Evolutionary conservation across 2,113 vertebrate species (phyloP), one percentile per base, ranked within the genome.

Genomic region (Dromaius novaehollandiae): DNA sequence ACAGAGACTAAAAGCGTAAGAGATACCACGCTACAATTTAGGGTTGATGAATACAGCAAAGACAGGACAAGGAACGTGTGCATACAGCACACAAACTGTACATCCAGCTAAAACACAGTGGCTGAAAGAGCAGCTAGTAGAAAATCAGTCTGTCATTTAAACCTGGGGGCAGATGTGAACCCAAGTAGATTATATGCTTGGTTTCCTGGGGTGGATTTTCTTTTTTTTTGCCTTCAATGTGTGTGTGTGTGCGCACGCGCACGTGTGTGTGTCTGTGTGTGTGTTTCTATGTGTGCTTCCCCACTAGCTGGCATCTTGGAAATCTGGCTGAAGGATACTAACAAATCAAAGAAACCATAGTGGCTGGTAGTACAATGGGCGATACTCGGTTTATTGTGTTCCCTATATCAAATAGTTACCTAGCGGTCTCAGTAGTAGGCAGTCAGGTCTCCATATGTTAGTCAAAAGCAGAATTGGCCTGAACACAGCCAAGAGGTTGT

Each of bases 121-220:
- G 77, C 88, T 93, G 84, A 87, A 92, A 89, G 93, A 96, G 94
- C 90, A 97, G 95, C 95, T 66, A 94, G 93, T 78, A 94, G 94
- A 95, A 97, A 96, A 96, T 96, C 91, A 96, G 91, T 60, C 95
- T 97, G 92, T 91, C 96, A 97, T 71, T 95, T 97, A 60, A 86
- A 96, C 91, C 95, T 76, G 95, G 64, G 95, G 95, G 94, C 95
- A 97, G 88, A 96, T 95, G 91, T 95, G 94, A 97, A 96, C 81
- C 80, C 89, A 96, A 96, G 94, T 26, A 0, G 88, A 96, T 95
- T 95, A 95, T 65, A 28, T 44, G 95, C 89, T 91, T 93, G 26
- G 21, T 86, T 94, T 90, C 91, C 89, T 86, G 85, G 87, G 94
- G 79, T 73, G 79, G 80, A 79, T 93, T 94, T 94, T 58, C 77